A percentile compares a stretch with the other conserved stretches of the same genome.
Evolutionary conservation across 2,113 vertebrate species (phyloP).

Genomic region (Melanerpes aurifrons): DNA sequence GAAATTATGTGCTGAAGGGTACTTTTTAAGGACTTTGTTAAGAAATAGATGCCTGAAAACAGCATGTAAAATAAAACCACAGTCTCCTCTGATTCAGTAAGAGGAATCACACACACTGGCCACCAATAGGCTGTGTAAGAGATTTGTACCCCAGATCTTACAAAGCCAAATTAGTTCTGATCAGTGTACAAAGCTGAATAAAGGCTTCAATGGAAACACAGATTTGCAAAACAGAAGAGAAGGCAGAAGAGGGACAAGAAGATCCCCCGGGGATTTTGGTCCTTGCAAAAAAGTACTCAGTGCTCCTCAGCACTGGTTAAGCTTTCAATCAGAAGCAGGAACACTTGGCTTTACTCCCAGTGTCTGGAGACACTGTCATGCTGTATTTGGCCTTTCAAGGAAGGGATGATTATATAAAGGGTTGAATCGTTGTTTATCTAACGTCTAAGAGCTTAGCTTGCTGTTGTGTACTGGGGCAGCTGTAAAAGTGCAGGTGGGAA

Average conservation of each 20-base stretch:
- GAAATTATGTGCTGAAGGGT: not conserved
- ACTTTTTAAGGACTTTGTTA: not conserved
- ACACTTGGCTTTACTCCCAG: conserved; percentile 5
- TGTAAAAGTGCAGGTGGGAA: not conserved
- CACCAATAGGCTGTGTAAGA: not conserved
- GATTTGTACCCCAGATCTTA: not conserved
- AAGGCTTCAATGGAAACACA: not conserved
- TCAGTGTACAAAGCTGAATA: not conserved
- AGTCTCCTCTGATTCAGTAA: not conserved
- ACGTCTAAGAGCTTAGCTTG: not conserved
- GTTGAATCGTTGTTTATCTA: not conserved
- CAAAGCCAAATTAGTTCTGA: not conserved
- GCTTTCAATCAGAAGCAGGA: not conserved
- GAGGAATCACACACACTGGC: fast-evolving
- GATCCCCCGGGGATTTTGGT: not conserved
- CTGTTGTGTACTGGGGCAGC: not conserved
- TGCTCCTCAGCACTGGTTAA: not conserved
- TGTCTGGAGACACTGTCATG: not conserved
- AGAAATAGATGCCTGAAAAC: not conserved
- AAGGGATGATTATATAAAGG: conserved; percentile 26
- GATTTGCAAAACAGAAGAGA: not conserved
- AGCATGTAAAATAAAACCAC: not conserved
- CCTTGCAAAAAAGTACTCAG: not conserved
- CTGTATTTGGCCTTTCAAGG: not conserved
- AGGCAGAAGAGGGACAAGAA: not conserved